Evolutionary conservation across 2,888 invertebrate genomes (phyloP), one percentile per base, ranked within the genome.

Genomic region (Sinentomon sp.): DNA sequence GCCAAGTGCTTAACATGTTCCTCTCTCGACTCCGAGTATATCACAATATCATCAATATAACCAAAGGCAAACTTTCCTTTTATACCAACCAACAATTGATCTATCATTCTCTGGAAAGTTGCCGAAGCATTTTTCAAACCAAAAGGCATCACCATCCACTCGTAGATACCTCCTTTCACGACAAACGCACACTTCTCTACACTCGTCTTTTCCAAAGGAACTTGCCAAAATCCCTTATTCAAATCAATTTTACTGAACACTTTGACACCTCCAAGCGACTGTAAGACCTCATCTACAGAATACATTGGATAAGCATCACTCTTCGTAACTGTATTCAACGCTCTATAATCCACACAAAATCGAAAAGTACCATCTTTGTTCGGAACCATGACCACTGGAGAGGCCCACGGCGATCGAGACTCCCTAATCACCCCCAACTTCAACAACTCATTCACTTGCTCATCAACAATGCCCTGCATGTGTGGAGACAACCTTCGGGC

Each of bases 61-160:
- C 44, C 41, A 29, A 44, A 44, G 17, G 40, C 40, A 28, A 41
- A 27, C 19, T 39, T 36, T 4, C 44, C 45, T 36, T 44, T 41
- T 27, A 45, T 21, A 2, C 44, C 46, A 12, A 36, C 31, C 5
- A 56, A 14, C 10, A 39, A 23, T 17, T 23, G 18, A 49, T 49
- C 43, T 41, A 50, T 50, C 7, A 45, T 26, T 5, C 51, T 16
- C 37, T 49, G 48, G 36, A 53, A 53, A 2, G 48, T 48, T 2
- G 42, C 40, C 3, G 50, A 49, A 1, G 45, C 41, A 27, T 44
- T 48, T 26, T 42, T 40, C 4, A 50, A 35, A 0, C 49, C 49
- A 32, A 49, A 45, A 1, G 45, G 45, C 46, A 53, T 46, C 3
- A 47, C 34, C 16, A 34, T 23, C 34, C 40, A 48, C 40, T 52